phyloP scores from a whole-genome alignment of 2,888 invertebrate species.

The Drosophila aldrichi region DNA sequence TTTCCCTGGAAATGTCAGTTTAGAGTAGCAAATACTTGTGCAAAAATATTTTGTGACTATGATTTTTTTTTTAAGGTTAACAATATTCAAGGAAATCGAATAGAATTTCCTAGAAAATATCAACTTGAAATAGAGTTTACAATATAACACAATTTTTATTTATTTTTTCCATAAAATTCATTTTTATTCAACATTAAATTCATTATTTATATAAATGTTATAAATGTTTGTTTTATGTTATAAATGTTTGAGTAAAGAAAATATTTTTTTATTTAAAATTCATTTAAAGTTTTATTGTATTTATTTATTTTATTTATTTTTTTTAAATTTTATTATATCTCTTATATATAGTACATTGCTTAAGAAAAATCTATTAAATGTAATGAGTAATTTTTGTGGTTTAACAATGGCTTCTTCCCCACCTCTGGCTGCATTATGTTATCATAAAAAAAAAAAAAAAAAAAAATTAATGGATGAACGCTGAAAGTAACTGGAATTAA shows the following conservation, averaged over 20 bases:
- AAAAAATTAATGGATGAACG: slow-evolving; percentile 48
- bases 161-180: too few species aligned
- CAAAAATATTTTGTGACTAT: too few species aligned
- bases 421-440: slow-evolving; percentile 39
- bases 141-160: too few species aligned
- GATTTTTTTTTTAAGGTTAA: too few species aligned
- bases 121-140: too few species aligned
- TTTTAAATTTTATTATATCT: too few species aligned
- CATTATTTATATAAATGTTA: not conserved
- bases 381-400: slow-evolving; percentile 27
- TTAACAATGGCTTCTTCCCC: slow-evolving; percentile 19
- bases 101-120: too few species aligned
- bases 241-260: not conserved
- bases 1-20: not conserved
- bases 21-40: not conserved
- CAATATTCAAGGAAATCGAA: too few species aligned
- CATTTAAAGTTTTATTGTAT: not conserved
- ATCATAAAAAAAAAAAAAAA: slow-evolving; percentile 59
- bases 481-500: slow-evolving; percentile 69
- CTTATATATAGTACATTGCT: not conserved
- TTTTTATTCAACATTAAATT: too few species aligned
- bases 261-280: not conserved
- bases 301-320: too few species aligned
- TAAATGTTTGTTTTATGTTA: too few species aligned
- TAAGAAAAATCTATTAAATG: slow-evolving; percentile 5